A percentile compares a stretch with the other conserved stretches of the same genome.
Conservation (phyloP, 2,888 invertebrate genomes). For the Neoascia interrupta region DNA sequence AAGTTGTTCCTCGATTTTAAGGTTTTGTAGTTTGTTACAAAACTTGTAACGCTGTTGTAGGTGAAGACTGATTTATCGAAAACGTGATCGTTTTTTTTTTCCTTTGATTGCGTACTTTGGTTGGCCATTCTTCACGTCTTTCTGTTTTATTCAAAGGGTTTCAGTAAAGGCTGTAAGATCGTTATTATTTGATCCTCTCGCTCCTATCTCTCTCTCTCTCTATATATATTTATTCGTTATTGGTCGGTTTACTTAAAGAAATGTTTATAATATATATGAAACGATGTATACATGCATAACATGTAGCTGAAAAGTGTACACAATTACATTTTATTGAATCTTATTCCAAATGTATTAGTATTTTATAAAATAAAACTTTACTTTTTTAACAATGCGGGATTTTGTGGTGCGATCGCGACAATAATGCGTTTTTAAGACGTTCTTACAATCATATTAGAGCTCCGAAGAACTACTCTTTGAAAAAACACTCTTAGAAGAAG, state of each 20-base stretch:
- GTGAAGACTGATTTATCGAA: slow-evolving; percentile 40
- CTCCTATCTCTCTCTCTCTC: background rate
- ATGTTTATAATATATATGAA: no score
- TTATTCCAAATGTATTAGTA: slow-evolving; percentile 11
- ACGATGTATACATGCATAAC: no score
- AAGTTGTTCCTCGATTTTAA: slow-evolving; percentile 12
- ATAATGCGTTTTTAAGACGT: no score
- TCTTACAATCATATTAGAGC: no score
- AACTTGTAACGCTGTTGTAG: slow-evolving; percentile 5
- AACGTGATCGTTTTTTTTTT: background rate
- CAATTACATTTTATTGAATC: slow-evolving; percentile 6
- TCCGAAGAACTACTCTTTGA: no score
- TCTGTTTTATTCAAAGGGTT: background rate
- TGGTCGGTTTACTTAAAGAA: slow-evolving; percentile 47
- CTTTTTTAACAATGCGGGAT: background rate
- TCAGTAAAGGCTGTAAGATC: background rate
- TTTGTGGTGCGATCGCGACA: no score
- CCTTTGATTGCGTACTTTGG: background rate
- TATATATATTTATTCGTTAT: slow-evolving; percentile 11
- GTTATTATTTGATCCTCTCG: no score
- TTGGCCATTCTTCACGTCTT: background rate
- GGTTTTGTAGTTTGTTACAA: background rate
- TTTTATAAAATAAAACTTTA: slow-evolving; percentile 35
- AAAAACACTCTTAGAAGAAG: no score
- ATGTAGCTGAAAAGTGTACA: no score